Conservation (phyloP, 2,888 invertebrate genomes). For the Pyrrhia umbra region DNA sequence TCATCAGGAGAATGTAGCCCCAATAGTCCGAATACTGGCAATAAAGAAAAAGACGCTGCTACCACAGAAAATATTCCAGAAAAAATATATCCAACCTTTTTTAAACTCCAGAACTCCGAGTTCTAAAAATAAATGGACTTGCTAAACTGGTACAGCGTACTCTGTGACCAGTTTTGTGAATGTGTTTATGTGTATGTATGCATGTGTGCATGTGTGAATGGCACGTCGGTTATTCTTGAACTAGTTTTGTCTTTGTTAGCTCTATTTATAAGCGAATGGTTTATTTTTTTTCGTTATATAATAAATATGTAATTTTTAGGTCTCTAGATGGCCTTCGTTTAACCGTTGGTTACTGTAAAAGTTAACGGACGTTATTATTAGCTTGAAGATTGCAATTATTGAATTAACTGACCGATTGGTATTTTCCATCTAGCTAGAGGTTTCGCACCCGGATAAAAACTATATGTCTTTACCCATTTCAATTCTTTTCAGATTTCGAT, state of each 20-base stretch:
- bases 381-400: too few relatives aligned
- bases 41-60: slow-evolving; percentile 29
- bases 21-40: not conserved
- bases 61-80: slow-evolving; percentile 34
- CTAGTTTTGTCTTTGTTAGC: slow-evolving; percentile 55
- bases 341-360: slow-evolving; percentile 13
- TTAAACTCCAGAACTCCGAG: slow-evolving; percentile 31
- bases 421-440: too few relatives aligned
- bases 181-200: slow-evolving; percentile 12
- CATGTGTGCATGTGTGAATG: slow-evolving; percentile 41
- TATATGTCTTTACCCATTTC: too few relatives aligned
- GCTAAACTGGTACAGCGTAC: slow-evolving; percentile 51
- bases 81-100: slow-evolving; percentile 21
- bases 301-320: slow-evolving; percentile 43
- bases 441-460: too few relatives aligned
- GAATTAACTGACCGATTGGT: too few relatives aligned
- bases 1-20: not conserved
- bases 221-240: slow-evolving; percentile 55
- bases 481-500: too few relatives aligned
- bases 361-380: not conserved
- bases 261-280: slow-evolving; percentile 32
- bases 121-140: slow-evolving; percentile 56
- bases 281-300: slow-evolving; percentile 44
- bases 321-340: slow-evolving; percentile 18
- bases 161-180: slow-evolving; percentile 23